Base-by-base conservation (phyloP, 2,888 invertebrate genomes). In the Anoncus sp. region DNA sequence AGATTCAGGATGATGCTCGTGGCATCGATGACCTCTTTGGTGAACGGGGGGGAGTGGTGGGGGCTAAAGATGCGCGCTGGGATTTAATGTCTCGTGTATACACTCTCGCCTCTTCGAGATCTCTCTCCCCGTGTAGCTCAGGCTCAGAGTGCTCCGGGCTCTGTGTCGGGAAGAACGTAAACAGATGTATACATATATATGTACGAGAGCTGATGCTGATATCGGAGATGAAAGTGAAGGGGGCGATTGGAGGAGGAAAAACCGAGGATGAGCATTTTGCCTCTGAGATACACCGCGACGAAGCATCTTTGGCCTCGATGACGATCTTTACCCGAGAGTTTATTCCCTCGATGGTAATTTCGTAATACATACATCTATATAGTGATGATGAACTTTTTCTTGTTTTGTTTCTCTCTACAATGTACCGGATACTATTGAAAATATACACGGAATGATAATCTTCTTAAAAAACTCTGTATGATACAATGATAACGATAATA, bases 191-290 rank as follows among this genome's bases (percentile, higher is more conserved):
- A 20, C 16, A 22, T 51, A 27, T 60, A 18, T 40, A 53, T 53
- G 16, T 38, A 27, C 43, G 59, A 20, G 47, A 51, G 60, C 38
- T 65, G 62, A 63, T 79, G 82, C 73, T 82, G 80, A 84, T 84
- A 85, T 84, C 78, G 78, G 66, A 81, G 84, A 84, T 84, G 85
- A 85, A 85, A 85, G 84, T 84, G 84, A 82, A 80, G 72, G 78
- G 70, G 75, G 77, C n/a, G 70, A 77, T 74, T 40, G 53, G 43
- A 62, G 38, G 59, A 53, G 57, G 76, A 67, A 38, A 70, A 74
- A 69, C 57, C 57, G 59, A 51, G 67, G 79, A 70, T 71, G 63
- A 65, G 69, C 66, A 59, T 67, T 62, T 67, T 62, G 67, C 62
- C 72, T 47, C 63, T 27, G 57, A 49, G 67, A 77, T 72, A 38